Conservation (phyloP, 2,888 invertebrate genomes). For the Stomorhina lunata region DNA sequence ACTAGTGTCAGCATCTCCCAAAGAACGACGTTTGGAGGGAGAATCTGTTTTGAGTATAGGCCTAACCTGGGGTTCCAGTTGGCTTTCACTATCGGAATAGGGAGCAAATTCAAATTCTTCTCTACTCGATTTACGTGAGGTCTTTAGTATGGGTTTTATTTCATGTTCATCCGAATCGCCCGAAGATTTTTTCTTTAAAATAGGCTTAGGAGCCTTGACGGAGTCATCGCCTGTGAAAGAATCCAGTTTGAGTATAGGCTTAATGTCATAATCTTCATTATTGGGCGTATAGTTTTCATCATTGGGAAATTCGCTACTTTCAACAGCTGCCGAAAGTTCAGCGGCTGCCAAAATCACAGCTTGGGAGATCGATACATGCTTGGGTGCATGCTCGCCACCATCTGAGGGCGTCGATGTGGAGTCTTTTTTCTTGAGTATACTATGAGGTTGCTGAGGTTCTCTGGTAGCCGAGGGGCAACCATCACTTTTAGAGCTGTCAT, state of each 20-base stretch:
- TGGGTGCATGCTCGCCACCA: constrained; percentile 74
- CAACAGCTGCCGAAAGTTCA: constrained; percentile 80
- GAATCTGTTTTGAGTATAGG: constrained; percentile 78
- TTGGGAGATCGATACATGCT: constrained; percentile 80
- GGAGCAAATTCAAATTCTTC: constrained; percentile 81
- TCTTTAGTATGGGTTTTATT: constrained; percentile 89
- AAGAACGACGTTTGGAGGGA: constrained; percentile 77
- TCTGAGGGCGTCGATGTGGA: constrained; percentile 79
- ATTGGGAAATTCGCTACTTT: constrained; percentile 72
- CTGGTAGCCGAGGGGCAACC: constrained; percentile 83
- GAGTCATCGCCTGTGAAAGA: constrained; percentile 80
- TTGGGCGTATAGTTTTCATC: constrained; percentile 69
- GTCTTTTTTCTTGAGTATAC: constrained; percentile 85
- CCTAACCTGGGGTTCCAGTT: constrained; percentile 67
- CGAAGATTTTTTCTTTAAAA: constrained; percentile 90
- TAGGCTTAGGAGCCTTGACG: constrained; percentile 84
- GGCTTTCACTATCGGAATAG: constrained; percentile 58
- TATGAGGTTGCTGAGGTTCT: constrained; percentile 86
- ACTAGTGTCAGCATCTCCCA: constrained; percentile 67
- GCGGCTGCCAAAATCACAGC: constrained; percentile 79
- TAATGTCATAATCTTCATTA: constrained; percentile 83
- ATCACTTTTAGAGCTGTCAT: constrained; percentile 83
- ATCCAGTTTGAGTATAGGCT: constrained; percentile 92
- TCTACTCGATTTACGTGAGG: constrained; percentile 84
- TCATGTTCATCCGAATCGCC: constrained; percentile 87